A percentile compares a stretch with the other conserved stretches of the same genome.
phyloP scores from a whole-genome alignment of 2,888 invertebrate species.

The Lasioglossum marginatum region DNA sequence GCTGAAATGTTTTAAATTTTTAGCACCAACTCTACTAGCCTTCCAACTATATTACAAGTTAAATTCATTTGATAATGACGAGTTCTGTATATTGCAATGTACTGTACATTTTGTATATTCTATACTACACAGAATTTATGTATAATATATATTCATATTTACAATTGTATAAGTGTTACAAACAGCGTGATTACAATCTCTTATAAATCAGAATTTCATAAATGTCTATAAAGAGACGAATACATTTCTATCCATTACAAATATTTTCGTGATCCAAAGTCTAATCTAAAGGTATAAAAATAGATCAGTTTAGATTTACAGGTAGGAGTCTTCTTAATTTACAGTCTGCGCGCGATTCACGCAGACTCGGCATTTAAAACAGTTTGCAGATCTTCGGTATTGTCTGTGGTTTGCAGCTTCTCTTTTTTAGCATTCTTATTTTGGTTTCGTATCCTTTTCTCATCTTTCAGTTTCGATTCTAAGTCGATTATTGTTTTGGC shows the following conservation, averaged over 20 bases:
- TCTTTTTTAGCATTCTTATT: constrained; percentile 87
- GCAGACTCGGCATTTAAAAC: not conserved
- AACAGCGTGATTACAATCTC: not conserved
- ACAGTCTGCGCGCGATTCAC: not conserved
- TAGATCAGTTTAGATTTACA: not conserved
- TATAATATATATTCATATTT: constrained; percentile 18
- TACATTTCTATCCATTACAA: constrained; percentile 9
- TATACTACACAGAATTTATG: too few relatives aligned
- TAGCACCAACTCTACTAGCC: not conserved
- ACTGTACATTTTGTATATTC: too few relatives aligned
- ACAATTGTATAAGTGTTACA: constrained; percentile 29
- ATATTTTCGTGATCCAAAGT: not conserved
- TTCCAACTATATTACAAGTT: not conserved
- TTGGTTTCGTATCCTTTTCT: constrained; percentile 88
- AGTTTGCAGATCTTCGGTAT: not conserved
- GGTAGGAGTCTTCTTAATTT: not conserved
- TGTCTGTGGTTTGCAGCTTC: constrained; percentile 2
- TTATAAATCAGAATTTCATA: not conserved
- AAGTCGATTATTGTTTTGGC: constrained; percentile 88
- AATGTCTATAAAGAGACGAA: not conserved
- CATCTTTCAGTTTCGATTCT: constrained; percentile 84
- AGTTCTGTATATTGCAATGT: too few relatives aligned
- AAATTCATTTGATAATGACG: too few relatives aligned
- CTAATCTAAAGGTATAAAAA: not conserved
- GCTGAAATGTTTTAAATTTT: not conserved